Percentiles rank a stretch among this genome's conserved stretches.
phyloP scores from a whole-genome alignment of 2,113 vertebrate species.

The Zosterops japonicus region DNA sequence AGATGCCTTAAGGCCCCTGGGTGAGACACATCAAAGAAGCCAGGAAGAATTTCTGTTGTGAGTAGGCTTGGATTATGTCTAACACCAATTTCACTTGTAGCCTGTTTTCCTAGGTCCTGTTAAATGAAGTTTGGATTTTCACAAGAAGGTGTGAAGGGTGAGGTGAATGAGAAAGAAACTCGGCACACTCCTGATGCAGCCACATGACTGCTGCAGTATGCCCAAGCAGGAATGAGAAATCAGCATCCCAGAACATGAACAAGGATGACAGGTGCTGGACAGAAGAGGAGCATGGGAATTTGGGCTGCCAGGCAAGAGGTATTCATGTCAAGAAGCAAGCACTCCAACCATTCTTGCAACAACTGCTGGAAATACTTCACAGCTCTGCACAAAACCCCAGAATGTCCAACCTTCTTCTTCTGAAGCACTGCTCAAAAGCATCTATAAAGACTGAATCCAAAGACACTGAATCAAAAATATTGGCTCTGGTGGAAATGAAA shows the following conservation, averaged over 20 bases:
- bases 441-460: background rate
- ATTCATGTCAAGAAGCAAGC: background rate
- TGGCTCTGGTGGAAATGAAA: background rate
- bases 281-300: background rate
- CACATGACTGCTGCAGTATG: background rate
- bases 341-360: background rate
- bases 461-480: background rate
- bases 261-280: background rate
- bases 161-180: background rate
- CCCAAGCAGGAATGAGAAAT: background rate
- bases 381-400: background rate
- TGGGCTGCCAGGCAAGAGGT: background rate
- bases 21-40: background rate
- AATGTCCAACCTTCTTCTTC: background rate
- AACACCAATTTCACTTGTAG: background rate
- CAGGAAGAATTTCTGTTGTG: background rate
- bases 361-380: background rate
- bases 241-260: background rate
- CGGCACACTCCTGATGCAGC: background rate
- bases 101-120: background rate
- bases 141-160: background rate
- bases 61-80: background rate
- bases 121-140: background rate
- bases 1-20: background rate
- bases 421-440: background rate